These are phyloP conservation scores for Drosophila funebris DNA, from an alignment of 1,140 invertebrate species.

Conservation along the genomic window DNA sequence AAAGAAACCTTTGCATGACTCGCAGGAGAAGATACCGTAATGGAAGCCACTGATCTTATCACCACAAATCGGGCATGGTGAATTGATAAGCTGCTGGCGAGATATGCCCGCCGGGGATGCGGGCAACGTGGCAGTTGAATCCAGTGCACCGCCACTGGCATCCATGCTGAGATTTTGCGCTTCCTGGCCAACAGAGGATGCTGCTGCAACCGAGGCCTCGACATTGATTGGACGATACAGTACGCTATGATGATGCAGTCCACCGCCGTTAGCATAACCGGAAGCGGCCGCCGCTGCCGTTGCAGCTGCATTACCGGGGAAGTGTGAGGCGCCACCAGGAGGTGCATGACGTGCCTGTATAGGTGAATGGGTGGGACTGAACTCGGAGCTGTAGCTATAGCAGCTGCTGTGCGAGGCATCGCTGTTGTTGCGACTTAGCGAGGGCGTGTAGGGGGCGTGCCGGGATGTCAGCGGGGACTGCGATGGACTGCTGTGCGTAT, in stretches of 20 bases:
- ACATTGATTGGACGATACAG: constrained; percentile 84
- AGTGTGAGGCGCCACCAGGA: constrained; percentile 30
- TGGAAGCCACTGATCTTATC: constrained; percentile 98
- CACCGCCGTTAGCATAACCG: constrained; percentile 82
- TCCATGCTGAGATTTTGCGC: constrained; percentile 78
- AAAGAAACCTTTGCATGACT: constrained; percentile 99
- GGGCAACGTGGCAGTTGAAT: constrained; percentile 35
- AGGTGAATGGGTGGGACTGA: constrained; percentile 93
- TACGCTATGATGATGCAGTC: constrained; percentile 84
- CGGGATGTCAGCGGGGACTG: constrained; percentile 93
- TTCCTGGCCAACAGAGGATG: constrained; percentile 36
- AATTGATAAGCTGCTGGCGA: constrained; percentile 91
- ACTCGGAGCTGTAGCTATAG: constrained; percentile 90
- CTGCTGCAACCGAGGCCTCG: constrained; percentile 24
- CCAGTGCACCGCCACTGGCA: constrained; percentile 22
- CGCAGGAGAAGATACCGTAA: constrained; percentile 98
- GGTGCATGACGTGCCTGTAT: constrained; percentile 87
- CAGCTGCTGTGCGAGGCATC: constrained; percentile 94
- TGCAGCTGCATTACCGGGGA: constrained; percentile 35
- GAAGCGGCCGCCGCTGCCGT: neutral
- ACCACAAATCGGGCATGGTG: constrained; percentile 97
- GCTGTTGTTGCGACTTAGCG: constrained; percentile 93
- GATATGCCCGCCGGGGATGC: constrained; percentile 90
- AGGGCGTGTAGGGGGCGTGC: constrained; percentile 91
- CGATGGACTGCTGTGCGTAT: constrained; percentile 90